Base-by-base conservation (phyloP, 2,888 invertebrate species). In the Carabus problematicus region DNA sequence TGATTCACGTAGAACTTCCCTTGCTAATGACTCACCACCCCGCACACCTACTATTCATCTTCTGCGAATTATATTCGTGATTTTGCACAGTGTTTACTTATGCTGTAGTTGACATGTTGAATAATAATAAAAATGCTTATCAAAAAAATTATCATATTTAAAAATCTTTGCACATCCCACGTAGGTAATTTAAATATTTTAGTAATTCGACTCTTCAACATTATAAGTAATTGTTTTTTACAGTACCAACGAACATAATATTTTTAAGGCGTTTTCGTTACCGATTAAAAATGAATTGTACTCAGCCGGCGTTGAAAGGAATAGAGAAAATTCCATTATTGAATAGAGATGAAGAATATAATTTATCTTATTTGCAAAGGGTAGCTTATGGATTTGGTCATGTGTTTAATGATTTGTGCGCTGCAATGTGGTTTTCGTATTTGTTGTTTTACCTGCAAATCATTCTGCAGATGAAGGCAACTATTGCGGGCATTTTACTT, bases 391-490 rank as follows among this genome's bases (percentile, higher is more conserved):
- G 87, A 52, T 86, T 94, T 61, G 96, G 97, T 0, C 96, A 97
- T 82, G 88, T 96, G 60, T 85, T 94, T 75, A 97, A 97, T 81
- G 97, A 97, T 82, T 86, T 97, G 49, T 94, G 94, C 82, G 94
- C 95, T 14, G 92, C 94, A 70, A 91, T 97, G 86, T 97, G 97
- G 96, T 97, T 97, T 81, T 93, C 93, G 1, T 97, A 97, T 81
- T 87, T 94, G 56, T 84, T 97, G 75, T 89, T 97, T 62, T 97
- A 90, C 81, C 90, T 94, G 73, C 86, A 87, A 79, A 82, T 87
- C 75, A 85, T 88, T 42, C 79, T 87, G 54, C 84, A 85, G 76
- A 85, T 87, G 76, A 84, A 82, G 74, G 83, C 87, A 40, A 81
- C 83, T 40, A 86, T 85, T 72, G 86, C 88, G 29, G 88, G 88